Evolutionary conservation across 64 coral and sea anemone species (phyloP).

Genomic region (Anthopleura sola): DNA sequence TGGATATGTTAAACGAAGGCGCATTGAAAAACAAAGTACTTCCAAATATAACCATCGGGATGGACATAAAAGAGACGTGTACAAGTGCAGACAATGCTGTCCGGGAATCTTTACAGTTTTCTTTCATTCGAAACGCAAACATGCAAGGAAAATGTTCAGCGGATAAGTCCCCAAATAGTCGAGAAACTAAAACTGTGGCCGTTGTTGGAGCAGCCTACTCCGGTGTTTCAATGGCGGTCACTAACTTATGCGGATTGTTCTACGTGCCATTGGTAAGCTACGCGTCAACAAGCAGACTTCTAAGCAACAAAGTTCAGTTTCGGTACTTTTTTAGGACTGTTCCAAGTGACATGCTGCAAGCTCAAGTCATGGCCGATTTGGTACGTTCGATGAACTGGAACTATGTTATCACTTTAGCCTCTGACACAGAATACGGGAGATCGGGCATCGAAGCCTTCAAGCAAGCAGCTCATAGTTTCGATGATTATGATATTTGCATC

Average conservation of each 20-base stretch:
- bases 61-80: conserved; percentile 89
- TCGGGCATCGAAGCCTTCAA: conserved; percentile 90
- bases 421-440: conserved; percentile 72
- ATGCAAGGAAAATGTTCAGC: conserved; percentile 42
- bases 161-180: neutral
- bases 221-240: conserved; percentile 86
- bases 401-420: conserved; percentile 71
- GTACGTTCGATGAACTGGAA: conserved; percentile 85
- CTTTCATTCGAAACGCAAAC: conserved; percentile 72
- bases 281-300: conserved; percentile 69
- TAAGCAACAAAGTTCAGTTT: conserved; percentile 78
- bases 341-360: conserved; percentile 81
- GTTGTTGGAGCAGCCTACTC: conserved; percentile 79
- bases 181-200: conserved; percentile 55
- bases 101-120: conserved; percentile 74
- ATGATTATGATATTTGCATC: conserved; percentile 77
- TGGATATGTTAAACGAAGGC: conserved; percentile 84
- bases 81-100: conserved; percentile 69
- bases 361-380: conserved; percentile 78
- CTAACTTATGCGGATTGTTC: conserved; percentile 80
- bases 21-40: conserved; percentile 56
- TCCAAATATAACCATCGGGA: conserved; percentile 79
- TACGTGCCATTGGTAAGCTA: conserved; percentile 82
- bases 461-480: conserved; percentile 56
- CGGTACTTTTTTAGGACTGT: conserved; percentile 78